Conservation (phyloP, 2,113 vertebrate genomes). For the Lophochroa leadbeateri region DNA sequence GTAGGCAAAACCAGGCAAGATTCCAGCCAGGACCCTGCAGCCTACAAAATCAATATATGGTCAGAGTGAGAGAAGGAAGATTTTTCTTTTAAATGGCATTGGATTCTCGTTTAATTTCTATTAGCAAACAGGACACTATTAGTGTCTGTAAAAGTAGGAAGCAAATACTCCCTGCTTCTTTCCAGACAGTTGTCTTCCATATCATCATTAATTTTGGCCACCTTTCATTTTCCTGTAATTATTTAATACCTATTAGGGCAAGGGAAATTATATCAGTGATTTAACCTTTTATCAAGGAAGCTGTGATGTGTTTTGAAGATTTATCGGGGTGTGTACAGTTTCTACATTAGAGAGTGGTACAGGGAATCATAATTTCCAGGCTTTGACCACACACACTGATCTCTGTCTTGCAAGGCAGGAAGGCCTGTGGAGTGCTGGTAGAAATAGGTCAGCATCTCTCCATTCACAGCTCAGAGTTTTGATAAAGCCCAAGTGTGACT, state of each 20-base stretch:
- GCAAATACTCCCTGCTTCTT: not conserved
- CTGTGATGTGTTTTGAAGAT: not conserved
- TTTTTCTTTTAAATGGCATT: not conserved
- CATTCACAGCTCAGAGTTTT: not conserved
- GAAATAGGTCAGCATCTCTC: not conserved
- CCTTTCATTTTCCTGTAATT: not conserved
- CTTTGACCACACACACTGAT: fast-evolving
- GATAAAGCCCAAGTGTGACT: not conserved
- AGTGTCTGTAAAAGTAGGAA: not conserved
- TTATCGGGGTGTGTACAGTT: not conserved
- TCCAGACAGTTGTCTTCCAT: not conserved
- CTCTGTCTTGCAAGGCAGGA: not conserved
- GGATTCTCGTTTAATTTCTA: not conserved
- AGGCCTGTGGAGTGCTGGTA: not conserved
- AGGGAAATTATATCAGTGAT: not conserved
- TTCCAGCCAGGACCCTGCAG: not conserved
- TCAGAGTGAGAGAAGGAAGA: not conserved
- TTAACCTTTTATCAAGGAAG: not conserved
- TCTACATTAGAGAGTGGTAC: not conserved
- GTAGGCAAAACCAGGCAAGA: not conserved
- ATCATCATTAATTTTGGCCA: not conserved
- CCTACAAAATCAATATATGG: not conserved
- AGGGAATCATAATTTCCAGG: not conserved
- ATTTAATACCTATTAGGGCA: not conserved
- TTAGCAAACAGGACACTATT: not conserved